Percentiles rank a stretch among this genome's conserved stretches.
These are phyloP conservation scores for Apis florea DNA, from an alignment of 1,140 invertebrate species.

Conservation along the genomic window DNA sequence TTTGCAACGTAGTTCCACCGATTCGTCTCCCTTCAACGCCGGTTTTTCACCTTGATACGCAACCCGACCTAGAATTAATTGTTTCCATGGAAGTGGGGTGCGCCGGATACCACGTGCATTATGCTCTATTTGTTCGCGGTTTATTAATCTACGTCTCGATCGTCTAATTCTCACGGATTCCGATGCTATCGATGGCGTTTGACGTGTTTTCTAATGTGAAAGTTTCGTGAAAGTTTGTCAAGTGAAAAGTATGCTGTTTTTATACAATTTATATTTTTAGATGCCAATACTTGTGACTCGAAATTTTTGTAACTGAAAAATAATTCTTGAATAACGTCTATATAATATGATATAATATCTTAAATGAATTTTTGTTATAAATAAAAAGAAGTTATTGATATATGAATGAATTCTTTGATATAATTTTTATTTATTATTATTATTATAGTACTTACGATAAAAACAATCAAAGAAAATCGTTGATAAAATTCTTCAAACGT, in stretches of 20 bases:
- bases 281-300: background rate
- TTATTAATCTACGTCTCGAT: background rate
- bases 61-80: constrained; percentile 52
- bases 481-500: background rate
- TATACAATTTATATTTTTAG: background rate
- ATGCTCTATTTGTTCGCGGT: constrained; percentile 15
- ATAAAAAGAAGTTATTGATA: background rate
- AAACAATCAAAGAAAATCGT: too few species aligned
- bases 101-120: constrained; percentile 13
- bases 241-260: background rate
- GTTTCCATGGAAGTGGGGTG: constrained; percentile 55
- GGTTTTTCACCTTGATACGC: constrained; percentile 29
- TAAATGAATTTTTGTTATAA: background rate
- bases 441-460: background rate
- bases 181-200: background rate
- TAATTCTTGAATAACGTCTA: too few species aligned
- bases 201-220: background rate
- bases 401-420: background rate
- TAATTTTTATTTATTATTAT: background rate
- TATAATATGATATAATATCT: background rate
- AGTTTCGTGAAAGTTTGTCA: background rate
- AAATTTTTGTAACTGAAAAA: too few species aligned
- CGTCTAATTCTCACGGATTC: background rate
- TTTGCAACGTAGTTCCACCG: background rate
- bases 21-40: constrained; percentile 14